Percentiles rank a stretch among this genome's conserved stretches.
Evolutionary conservation across 2,113 vertebrate species (phyloP).

Genomic region (Nothoprocta pentlandii): DNA sequence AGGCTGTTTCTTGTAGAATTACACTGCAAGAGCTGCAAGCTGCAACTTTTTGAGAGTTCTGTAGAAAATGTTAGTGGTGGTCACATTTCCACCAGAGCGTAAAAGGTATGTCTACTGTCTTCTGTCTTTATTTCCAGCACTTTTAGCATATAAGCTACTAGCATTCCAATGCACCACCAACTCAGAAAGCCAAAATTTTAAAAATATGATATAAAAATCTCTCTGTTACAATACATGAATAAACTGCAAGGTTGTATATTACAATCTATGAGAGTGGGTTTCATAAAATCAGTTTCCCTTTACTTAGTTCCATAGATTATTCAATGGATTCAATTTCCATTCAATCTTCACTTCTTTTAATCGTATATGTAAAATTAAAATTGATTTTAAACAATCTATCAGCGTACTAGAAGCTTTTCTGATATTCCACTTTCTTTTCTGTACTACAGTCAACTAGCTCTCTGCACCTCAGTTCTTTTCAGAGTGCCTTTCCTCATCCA

Average conservation of each 20-base stretch:
- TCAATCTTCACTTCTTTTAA: slow-evolving; percentile 9
- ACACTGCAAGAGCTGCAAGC: neutral
- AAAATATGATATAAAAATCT: neutral
- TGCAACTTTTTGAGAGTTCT: neutral
- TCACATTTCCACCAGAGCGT: neutral
- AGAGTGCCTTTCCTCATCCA: neutral
- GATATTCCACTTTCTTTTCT: neutral
- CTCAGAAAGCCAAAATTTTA: neutral
- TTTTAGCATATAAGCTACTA: neutral
- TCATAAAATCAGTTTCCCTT: neutral
- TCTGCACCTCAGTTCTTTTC: neutral
- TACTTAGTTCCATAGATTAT: neutral
- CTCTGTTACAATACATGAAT: neutral
- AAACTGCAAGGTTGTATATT: neutral
- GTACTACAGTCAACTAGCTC: neutral
- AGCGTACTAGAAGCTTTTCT: neutral
- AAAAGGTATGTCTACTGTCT: neutral
- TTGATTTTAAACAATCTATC: slow-evolving; percentile 38
- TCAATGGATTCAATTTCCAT: slow-evolving; percentile 11
- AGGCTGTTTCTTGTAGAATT: neutral
- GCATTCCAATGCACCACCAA: neutral
- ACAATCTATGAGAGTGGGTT: neutral
- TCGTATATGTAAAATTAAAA: slow-evolving; percentile 41
- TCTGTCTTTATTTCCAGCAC: neutral
- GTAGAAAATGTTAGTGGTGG: neutral